Evolutionary conservation across 2,797 vertebrate genomes (phyloP).

Genomic region (Pogonophryne albipinna): DNA sequence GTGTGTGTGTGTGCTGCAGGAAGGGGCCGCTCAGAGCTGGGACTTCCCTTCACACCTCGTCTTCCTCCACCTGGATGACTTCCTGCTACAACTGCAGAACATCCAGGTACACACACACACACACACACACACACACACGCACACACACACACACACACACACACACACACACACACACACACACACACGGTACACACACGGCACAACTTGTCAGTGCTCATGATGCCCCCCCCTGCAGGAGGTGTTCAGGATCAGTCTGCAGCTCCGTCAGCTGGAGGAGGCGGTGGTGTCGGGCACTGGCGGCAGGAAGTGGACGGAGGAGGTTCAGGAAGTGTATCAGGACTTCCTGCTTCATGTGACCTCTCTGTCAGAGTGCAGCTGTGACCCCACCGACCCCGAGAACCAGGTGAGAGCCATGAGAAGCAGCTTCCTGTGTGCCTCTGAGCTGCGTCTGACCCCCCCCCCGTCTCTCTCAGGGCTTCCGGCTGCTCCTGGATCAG

Average conservation of each 20-base stretch:
- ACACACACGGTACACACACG: too few species aligned
- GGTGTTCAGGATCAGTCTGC: conserved; percentile 73
- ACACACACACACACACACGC: neutral
- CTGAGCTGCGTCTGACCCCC: neutral
- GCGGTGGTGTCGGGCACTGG: conserved; percentile 75
- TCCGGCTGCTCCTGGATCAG: conserved; percentile 18
- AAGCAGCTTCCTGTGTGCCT: neutral
- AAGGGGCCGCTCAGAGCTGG: conserved; percentile 72
- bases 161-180: too few species aligned
- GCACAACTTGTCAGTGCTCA: neutral
- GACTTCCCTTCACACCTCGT: conserved; percentile 78
- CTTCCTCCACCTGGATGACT: conserved; percentile 81
- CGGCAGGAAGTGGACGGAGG: conserved; percentile 57
- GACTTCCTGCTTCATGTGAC: conserved; percentile 79
- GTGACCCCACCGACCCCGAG: conserved; percentile 79
- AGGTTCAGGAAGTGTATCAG: conserved; percentile 33
- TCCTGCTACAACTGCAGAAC: conserved; percentile 59
- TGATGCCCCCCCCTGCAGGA: conserved; percentile 66
- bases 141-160: neutral
- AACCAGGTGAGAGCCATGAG: conserved; percentile 69
- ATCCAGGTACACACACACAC: conserved; percentile 17
- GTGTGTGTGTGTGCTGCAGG: conserved; percentile 48
- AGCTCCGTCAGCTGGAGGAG: conserved; percentile 83
- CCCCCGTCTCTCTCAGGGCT: conserved; percentile 12
- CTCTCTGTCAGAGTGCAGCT: conserved; percentile 77